phyloP scores from a whole-genome alignment of 53 echinoderm and acorn worm species.

The Hippasteria phrygiana region DNA sequence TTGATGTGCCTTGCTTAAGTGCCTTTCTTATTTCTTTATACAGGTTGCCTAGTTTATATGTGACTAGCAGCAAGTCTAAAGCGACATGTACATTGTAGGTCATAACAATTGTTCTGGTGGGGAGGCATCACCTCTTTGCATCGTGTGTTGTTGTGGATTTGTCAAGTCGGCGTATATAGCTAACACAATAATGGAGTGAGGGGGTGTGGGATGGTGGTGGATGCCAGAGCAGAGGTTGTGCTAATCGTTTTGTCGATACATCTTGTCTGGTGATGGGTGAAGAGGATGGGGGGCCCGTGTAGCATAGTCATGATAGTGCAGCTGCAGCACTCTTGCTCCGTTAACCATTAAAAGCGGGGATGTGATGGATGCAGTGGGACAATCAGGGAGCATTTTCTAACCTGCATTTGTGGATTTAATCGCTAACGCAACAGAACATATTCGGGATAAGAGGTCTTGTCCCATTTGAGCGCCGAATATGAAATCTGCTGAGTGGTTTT shows the following conservation, averaged over 20 bases:
- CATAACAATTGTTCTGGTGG: background rate
- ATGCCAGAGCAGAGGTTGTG: conserved; percentile 1
- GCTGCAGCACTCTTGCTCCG: no score
- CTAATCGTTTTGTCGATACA: background rate
- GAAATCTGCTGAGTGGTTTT: background rate
- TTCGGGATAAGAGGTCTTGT: background rate
- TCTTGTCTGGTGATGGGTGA: background rate
- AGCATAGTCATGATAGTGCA: background rate
- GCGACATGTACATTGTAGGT: background rate
- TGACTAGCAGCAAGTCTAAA: background rate
- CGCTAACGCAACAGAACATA: no score
- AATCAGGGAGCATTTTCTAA: background rate
- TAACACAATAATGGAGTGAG: conserved; percentile 31
- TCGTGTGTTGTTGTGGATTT: conserved; percentile 16
- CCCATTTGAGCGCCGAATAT: background rate
- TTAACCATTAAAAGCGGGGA: background rate
- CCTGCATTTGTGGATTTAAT: background rate
- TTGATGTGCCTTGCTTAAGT: background rate
- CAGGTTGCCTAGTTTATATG: background rate
- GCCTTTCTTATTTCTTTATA: background rate
- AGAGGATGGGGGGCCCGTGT: background rate
- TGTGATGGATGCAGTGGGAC: background rate
- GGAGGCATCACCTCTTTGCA: conserved; percentile 4
- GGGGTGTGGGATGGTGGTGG: background rate
- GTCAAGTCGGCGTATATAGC: conserved; percentile 16